Conservation (phyloP, 2,797 vertebrate genomes). For the Hydrophis major region DNA sequence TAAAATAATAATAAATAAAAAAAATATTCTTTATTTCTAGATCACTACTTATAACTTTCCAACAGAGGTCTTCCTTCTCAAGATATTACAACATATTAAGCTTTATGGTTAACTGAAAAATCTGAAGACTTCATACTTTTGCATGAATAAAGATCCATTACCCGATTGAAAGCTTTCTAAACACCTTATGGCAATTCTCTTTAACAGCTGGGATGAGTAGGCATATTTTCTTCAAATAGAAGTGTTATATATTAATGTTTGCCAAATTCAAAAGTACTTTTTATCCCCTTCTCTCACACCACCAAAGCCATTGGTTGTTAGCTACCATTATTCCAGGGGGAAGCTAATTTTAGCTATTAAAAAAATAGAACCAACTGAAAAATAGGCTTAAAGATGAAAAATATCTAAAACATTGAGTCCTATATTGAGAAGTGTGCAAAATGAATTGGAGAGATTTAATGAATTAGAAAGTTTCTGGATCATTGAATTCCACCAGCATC, state of each 20-base stretch:
- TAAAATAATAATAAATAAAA: neutral
- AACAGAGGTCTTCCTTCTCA: neutral
- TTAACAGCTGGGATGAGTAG: constrained; percentile 15
- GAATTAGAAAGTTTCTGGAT: neutral
- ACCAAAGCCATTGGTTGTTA: neutral
- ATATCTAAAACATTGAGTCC: neutral
- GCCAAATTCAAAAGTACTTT: constrained; percentile 11
- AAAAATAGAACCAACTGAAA: neutral
- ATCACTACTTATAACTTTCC: neutral
- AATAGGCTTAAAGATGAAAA: neutral
- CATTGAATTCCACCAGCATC: neutral
- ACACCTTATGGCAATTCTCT: constrained; percentile 19
- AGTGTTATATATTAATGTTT: neutral
- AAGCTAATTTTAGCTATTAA: neutral
- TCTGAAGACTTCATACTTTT: neutral
- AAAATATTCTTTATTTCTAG: neutral
- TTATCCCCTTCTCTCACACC: neutral
- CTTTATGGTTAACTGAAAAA: neutral
- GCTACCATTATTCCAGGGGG: neutral
- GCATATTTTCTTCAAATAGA: constrained; percentile 20
- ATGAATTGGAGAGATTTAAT: neutral
- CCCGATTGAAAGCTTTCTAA: constrained; percentile 9
- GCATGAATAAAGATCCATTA: neutral
- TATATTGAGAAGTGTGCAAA: neutral
- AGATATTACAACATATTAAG: neutral